Base-by-base conservation (phyloP, 2,888 invertebrate genomes). In the Netelia fuscicornis region DNA sequence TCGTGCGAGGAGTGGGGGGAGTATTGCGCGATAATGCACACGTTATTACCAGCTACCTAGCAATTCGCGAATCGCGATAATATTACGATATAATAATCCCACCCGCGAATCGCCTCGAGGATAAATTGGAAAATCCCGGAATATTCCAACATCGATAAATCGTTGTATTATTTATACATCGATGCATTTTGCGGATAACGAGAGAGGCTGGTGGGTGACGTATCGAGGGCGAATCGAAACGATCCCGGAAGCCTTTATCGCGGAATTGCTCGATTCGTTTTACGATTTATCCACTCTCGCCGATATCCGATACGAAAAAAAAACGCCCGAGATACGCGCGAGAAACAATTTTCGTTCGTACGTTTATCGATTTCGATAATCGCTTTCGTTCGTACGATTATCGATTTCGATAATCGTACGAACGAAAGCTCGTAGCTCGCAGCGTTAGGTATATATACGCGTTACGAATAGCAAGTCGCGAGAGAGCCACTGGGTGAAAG, bases 1-100 rank as follows among this genome's bases (percentile, higher is more conserved):
- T 68, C 20, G 20, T 20, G 9, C 17, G 10, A 58, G 17, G 17
- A 5, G 58, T 17, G 58, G 17, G 20, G 17, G 72, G 56, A 6
- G 56, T 23, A 81, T 78, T 78, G 77, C 76, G 82, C 75, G 78
- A 85, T 85, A 81, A 81, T 84, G 65, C 48, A 70, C 52, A 67
- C 48, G 44, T 37, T 17, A 44, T n/a, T 70, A 64, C 23, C 64
- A 54, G 54, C 48, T 37, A 30, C 11, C 6, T 5, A 56, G 25
- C 17, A 72, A 67, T 81, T 72, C 76, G 52, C 65, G 11, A 70
- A 58, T 67, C 76, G 54, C 78, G 74, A 75, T 81, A 54, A 75
- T 60, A 64, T 70, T 75, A 64, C 48, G 64, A 52, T 62, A 78
- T 58, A 81, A 81, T 75, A 78, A 80, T 74, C 23, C 58, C 25